A percentile compares a stretch with the other conserved stretches of the same genome.
phyloP scores from a whole-genome alignment of 2,113 vertebrate genomes.

The Butastur rufipennis region DNA sequence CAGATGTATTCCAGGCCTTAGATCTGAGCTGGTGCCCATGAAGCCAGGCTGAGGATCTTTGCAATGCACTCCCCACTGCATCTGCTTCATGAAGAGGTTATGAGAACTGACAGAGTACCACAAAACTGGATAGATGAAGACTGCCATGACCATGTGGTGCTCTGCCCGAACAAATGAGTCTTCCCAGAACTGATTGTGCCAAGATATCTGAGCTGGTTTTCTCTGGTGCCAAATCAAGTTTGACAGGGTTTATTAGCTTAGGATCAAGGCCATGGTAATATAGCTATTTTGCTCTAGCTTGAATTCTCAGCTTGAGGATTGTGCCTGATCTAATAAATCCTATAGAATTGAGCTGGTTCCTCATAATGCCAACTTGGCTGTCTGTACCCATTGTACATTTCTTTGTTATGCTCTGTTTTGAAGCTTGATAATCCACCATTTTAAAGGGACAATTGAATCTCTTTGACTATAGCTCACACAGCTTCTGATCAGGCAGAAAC shows the following conservation, averaged over 20 bases:
- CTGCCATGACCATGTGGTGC: background rate
- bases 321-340: background rate
- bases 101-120: background rate
- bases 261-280: background rate
- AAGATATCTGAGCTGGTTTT: background rate
- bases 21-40: background rate
- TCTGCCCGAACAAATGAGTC: background rate
- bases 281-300: background rate
- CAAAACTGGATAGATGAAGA: background rate
- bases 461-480: background rate
- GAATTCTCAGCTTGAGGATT: background rate
- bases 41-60: background rate
- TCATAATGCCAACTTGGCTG: background rate
- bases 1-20: background rate
- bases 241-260: constrained; percentile 18
- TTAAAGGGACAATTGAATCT: background rate
- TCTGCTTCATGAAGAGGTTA: background rate
- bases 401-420: background rate
- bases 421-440: background rate
- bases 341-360: background rate
- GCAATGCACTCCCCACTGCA: background rate
- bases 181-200: background rate
- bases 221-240: background rate
- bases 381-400: background rate
- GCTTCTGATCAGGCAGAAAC: background rate